Conservation (phyloP, 2,113 vertebrate species). For the Limnothrissa miodon region DNA sequence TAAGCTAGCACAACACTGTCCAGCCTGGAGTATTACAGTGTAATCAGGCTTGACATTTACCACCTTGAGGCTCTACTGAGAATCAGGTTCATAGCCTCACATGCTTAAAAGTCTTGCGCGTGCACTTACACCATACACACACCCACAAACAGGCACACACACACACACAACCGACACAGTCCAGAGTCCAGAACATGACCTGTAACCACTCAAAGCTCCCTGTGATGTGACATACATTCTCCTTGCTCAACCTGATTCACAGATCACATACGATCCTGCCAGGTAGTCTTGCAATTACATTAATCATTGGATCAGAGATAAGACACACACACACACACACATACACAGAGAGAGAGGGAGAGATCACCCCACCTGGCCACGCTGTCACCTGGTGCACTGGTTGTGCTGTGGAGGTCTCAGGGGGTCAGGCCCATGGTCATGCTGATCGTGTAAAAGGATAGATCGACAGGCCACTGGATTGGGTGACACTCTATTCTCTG, state of each 20-base stretch:
- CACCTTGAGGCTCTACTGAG: neutral
- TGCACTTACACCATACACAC: too few relatives aligned
- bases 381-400: neutral
- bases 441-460: neutral
- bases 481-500: neutral
- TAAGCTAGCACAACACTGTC: neutral
- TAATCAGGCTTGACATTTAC: slow-evolving; percentile 1
- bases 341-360: neutral
- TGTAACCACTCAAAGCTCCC: neutral
- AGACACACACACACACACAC: neutral
- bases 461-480: neutral
- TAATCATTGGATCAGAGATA: neutral
- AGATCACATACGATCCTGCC: neutral
- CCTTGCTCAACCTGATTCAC: neutral
- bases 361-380: too few relatives aligned
- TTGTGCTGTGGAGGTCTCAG: neutral
- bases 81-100: slow-evolving; percentile 45
- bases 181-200: neutral
- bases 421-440: neutral
- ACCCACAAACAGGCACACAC: slow-evolving; percentile 26
- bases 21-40: neutral
- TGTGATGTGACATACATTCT: neutral
- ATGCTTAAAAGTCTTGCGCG: slow-evolving; percentile 53
- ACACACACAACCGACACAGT: slow-evolving; percentile 25
- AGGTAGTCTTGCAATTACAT: neutral